Conservation (phyloP, 23 tunicate species). For the Halocynthia roretzi region DNA sequence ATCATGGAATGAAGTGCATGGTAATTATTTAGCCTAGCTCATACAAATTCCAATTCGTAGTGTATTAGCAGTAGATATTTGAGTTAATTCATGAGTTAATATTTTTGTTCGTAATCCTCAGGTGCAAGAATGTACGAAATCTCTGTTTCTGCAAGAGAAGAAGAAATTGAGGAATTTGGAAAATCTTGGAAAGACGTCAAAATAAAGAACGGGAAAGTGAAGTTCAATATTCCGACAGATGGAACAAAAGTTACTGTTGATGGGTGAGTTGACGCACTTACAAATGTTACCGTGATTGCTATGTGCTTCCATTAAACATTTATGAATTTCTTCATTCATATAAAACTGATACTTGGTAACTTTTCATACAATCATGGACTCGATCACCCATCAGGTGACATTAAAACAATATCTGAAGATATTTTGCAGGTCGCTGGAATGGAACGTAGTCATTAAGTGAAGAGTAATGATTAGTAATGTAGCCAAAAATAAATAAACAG, state of each 20-base stretch:
- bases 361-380: no score
- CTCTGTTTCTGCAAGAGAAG: constrained; percentile 17
- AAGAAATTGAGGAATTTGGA: constrained; percentile 7
- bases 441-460: no score
- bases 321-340: no score
- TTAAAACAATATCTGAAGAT: no score
- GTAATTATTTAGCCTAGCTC: background rate
- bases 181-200: constrained; percentile 8
- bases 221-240: background rate
- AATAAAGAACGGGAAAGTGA: constrained; percentile 7
- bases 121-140: constrained; percentile 19
- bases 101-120: background rate
- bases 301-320: no score
- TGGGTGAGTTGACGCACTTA: constrained; percentile 2
- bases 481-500: background rate
- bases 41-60: background rate
- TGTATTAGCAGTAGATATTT: background rate
- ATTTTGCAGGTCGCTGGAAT: no score
- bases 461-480: no score
- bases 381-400: no score
- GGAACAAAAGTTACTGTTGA: background rate
- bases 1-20: constrained; percentile 24
- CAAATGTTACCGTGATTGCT: no score
- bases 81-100: background rate
- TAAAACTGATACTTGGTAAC: no score